phyloP scores from a whole-genome alignment of 2,888 invertebrate genomes.

The Polyommatus icarus region DNA sequence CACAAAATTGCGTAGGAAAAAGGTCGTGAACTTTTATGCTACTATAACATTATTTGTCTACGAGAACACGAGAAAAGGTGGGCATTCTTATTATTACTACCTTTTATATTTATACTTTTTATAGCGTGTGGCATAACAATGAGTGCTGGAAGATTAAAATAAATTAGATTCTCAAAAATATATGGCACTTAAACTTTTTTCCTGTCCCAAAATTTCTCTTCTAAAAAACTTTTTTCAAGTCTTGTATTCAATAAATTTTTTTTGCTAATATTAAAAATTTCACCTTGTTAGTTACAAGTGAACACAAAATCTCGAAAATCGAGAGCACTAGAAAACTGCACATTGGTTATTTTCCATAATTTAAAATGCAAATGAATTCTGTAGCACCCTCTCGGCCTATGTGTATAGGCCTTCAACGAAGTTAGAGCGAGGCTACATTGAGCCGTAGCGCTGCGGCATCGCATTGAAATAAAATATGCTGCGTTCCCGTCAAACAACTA shows the following conservation, averaged over 20 bases:
- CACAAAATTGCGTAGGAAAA: slow-evolving; percentile 25
- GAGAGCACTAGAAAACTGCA: slow-evolving; percentile 22
- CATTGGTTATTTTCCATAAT: slow-evolving; percentile 31
- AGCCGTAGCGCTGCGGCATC: not conserved
- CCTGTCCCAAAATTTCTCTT: too few relatives aligned
- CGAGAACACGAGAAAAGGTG: slow-evolving; percentile 4
- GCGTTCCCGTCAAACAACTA: too few relatives aligned
- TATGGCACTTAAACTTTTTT: too few relatives aligned
- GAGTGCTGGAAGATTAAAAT: not conserved
- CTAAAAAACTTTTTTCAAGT: not conserved
- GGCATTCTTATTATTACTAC: not conserved
- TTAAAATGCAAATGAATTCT: slow-evolving; percentile 29
- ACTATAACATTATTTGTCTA: slow-evolving; percentile 21
- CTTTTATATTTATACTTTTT: slow-evolving; percentile 6
- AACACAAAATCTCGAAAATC: slow-evolving; percentile 8
- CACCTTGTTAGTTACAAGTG: not conserved
- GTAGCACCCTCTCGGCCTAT: slow-evolving; percentile 21
- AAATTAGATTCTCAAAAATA: not conserved
- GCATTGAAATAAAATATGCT: not conserved
- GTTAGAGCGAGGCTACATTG: not conserved
- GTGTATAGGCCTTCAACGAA: slow-evolving; percentile 15
- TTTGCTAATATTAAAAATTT: slow-evolving; percentile 3
- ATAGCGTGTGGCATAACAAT: not conserved
- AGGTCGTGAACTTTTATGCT: slow-evolving; percentile 28
- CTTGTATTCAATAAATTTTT: not conserved